phyloP scores from a whole-genome alignment of 1,140 invertebrate genomes.

The Leptinotarsa undecemlineata region DNA sequence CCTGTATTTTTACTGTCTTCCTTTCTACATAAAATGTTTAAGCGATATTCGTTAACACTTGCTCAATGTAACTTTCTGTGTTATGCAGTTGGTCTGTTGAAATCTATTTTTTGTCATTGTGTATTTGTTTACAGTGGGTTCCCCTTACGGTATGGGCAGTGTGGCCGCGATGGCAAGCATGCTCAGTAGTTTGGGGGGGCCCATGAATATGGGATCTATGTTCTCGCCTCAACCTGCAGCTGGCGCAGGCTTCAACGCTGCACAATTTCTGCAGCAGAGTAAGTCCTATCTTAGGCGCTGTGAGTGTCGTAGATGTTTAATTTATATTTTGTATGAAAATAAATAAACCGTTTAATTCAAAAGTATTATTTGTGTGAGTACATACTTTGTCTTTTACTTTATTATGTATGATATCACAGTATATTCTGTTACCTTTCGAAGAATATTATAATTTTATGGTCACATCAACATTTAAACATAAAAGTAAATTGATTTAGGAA shows the following conservation, averaged over 20 bases:
- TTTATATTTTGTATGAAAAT: neutral
- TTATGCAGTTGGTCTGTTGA: too few relatives aligned
- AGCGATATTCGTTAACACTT: too few relatives aligned
- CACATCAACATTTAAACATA: too few relatives aligned
- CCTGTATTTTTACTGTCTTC: too few relatives aligned
- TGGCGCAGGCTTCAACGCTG: constrained; percentile 64
- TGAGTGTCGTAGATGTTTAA: constrained; percentile 31
- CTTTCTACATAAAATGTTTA: too few relatives aligned
- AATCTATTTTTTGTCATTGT: neutral
- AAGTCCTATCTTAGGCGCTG: constrained; percentile 58
- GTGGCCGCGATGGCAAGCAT: constrained; percentile 54
- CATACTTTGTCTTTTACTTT: too few relatives aligned
- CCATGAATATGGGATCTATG: constrained; percentile 50
- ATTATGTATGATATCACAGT: too few relatives aligned
- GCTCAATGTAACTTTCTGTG: too few relatives aligned
- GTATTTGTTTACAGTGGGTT: constrained; percentile 46
- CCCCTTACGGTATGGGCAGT: constrained; percentile 51
- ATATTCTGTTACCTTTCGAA: too few relatives aligned
- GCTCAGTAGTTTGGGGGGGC: constrained; percentile 50
- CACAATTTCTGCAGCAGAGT: constrained; percentile 78
- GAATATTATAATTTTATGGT: too few relatives aligned
- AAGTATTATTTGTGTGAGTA: neutral
- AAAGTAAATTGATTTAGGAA: too few relatives aligned
- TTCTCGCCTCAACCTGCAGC: constrained; percentile 51
- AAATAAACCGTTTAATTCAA: neutral